phyloP scores from a whole-genome alignment of 2,113 vertebrate genomes.

The Hipposideros armiger region DNA sequence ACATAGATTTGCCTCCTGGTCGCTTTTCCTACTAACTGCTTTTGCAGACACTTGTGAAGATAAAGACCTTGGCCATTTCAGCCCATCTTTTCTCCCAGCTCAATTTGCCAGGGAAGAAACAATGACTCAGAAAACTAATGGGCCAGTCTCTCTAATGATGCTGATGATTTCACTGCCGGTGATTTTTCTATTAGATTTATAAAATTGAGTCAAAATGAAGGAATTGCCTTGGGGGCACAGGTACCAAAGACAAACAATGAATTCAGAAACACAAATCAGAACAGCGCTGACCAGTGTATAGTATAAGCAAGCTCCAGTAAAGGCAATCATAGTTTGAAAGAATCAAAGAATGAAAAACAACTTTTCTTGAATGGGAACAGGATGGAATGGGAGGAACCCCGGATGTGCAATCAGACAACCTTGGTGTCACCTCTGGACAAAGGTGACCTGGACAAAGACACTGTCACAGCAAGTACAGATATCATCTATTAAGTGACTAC shows the following conservation, averaged over 20 bases:
- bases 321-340: neutral
- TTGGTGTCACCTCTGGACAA: neutral
- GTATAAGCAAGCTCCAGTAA: neutral
- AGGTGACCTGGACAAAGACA: neutral
- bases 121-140: constrained; percentile 83
- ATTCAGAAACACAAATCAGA: constrained; percentile 64
- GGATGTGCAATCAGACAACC: neutral
- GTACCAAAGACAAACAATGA: constrained; percentile 58
- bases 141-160: constrained; percentile 59
- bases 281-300: neutral
- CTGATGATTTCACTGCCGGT: constrained; percentile 72
- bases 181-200: constrained; percentile 81
- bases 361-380: neutral
- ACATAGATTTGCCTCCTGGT: neutral
- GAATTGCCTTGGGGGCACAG: constrained; percentile 67
- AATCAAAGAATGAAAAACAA: neutral
- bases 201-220: constrained; percentile 76
- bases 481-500: neutral
- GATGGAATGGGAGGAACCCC: neutral
- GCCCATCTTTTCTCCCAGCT: constrained; percentile 53
- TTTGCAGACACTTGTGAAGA: constrained; percentile 46
- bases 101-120: constrained; percentile 62
- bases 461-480: neutral
- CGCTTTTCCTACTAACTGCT: neutral
- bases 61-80: constrained; percentile 43